Conservation (phyloP, 2,888 invertebrate genomes). For the Neoascia interrupta region DNA sequence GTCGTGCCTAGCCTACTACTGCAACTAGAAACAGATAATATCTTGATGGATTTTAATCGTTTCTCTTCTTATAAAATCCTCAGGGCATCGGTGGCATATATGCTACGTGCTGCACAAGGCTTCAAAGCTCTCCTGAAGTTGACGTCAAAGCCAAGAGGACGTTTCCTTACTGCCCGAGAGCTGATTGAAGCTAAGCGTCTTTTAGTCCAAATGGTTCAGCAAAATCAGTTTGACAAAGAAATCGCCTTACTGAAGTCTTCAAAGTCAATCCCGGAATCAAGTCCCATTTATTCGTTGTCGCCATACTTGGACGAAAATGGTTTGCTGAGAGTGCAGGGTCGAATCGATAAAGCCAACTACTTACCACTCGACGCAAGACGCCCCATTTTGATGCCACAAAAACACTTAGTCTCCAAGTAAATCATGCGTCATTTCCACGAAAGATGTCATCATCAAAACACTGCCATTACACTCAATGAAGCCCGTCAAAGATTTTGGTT, state of each 20-base stretch:
- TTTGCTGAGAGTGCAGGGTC: constrained; percentile 28
- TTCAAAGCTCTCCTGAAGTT: not conserved
- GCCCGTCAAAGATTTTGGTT: constrained; percentile 33
- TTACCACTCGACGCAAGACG: constrained; percentile 32
- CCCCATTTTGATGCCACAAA: constrained; percentile 28
- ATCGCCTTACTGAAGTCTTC: not conserved
- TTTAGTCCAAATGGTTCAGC: not conserved
- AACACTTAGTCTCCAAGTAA: constrained; percentile 9
- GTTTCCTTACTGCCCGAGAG: too few species aligned
- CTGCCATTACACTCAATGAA: constrained; percentile 20
- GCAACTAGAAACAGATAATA: not conserved
- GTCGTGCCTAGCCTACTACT: constrained; percentile 1
- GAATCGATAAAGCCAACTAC: constrained; percentile 43
- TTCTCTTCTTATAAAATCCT: constrained; percentile 44
- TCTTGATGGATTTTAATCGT: constrained; percentile 11
- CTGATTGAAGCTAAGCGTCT: too few species aligned
- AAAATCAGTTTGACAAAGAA: not conserved
- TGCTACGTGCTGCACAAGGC: not conserved
- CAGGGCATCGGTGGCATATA: constrained; percentile 20
- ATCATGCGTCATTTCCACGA: constrained; percentile 1
- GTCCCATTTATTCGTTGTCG: constrained; percentile 2
- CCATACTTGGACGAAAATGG: constrained; percentile 24
- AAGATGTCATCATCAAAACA: constrained; percentile 34
- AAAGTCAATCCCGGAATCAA: too few species aligned
- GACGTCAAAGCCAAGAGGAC: too few species aligned